Conservation (phyloP, 1,140 invertebrate genomes). For the Glomeris maerens region DNA sequence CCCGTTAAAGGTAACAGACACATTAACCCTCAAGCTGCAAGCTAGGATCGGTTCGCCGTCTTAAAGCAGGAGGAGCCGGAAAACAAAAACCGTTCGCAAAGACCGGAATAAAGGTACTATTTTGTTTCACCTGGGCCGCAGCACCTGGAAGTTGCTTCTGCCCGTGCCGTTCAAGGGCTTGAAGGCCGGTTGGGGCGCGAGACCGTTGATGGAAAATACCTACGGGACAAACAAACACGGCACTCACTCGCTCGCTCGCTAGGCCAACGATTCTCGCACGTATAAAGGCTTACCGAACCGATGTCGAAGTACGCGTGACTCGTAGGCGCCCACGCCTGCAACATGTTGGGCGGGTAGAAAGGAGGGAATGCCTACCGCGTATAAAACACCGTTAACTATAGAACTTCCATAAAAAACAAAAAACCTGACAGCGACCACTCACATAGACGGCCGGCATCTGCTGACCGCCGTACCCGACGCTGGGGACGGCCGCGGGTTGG, state of each 20-base stretch:
- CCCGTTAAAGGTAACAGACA: no score
- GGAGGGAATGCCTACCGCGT: constrained; percentile 17
- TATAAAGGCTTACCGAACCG: constrained; percentile 17
- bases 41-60: no score
- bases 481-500: constrained; percentile 17
- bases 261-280: no score
- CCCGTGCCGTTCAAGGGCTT: constrained; percentile 21
- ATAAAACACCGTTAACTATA: neutral
- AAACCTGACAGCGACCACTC: neutral
- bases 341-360: constrained; percentile 23
- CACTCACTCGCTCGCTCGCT: no score
- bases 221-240: constrained; percentile 53
- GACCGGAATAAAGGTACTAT: no score
- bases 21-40: no score
- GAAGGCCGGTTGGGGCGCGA: constrained; percentile 50
- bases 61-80: no score
- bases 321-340: constrained; percentile 19
- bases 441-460: neutral
- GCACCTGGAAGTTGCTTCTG: constrained; percentile 14
- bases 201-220: constrained; percentile 56
- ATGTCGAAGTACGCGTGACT: constrained; percentile 19
- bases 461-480: constrained; percentile 21
- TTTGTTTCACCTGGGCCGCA: constrained; percentile 8
- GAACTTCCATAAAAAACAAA: neutral
- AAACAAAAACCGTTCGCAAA: no score